Base-by-base conservation (phyloP, 2,888 invertebrate genomes). In the Microctonus hyperodae region DNA sequence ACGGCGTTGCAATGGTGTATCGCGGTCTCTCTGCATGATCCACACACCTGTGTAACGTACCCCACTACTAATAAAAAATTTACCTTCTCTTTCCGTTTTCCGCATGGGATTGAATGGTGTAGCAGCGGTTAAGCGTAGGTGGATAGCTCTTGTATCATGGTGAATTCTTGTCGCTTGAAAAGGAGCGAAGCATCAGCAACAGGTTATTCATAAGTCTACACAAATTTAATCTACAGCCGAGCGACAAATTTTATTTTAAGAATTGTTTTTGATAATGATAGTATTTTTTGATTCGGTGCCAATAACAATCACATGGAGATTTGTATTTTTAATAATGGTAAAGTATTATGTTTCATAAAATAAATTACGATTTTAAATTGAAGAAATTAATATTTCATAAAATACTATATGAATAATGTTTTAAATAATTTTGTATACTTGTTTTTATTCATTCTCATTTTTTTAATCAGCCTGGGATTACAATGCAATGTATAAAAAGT, bases 11-110 rank as follows among this genome's bases (percentile, higher is more conserved):
- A 70, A 73, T 74, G 74, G 73, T 64, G 78, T 72, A 72, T 74
- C 72, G 70, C 74, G 77, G 75, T 71, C 72, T 59, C 64, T 51
- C 60, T 61, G 62, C 58, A 61, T 65, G 59, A 69, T 74, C 79
- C 79, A 77, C 79, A 80, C 79, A n/a, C n/a, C n/a, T n/a, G 79
- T 80, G 79, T 74, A 59, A 50, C n/a, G n/a, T n/a, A n/a, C 70
- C 71, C 72, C 70, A 69, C 72, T 70, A 69, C 67, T 23, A 31
- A 16, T 37, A 40, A 33, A 20, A 20, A 33, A 33, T 56, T 56
- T 22, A 56, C 56, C 56, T 56, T 56, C 67, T 70, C 62, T 58
- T 61, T 61, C 55, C 59, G 65, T 56, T 57, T 50, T 58, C 61
- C 58, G 62, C 7, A 28, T 28, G 7, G 28, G 7, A 28, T 28